These are phyloP conservation scores for Apocheima hispidaria DNA, from an alignment of 2,888 invertebrate species.

Conservation along the genomic window DNA sequence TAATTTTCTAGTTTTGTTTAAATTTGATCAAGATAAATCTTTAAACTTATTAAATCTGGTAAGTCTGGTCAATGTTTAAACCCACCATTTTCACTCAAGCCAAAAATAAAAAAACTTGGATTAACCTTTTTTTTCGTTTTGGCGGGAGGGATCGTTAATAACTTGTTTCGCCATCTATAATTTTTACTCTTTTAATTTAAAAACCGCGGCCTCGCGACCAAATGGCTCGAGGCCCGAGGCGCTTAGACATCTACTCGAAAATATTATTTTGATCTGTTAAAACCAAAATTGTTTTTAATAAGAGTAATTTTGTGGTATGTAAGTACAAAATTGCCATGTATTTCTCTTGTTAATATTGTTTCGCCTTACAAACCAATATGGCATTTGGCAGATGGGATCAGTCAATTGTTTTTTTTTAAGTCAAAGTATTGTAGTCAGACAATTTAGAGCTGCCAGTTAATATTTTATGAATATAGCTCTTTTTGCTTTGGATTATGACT, in stretches of 20 bases:
- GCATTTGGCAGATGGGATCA: constrained; percentile 66
- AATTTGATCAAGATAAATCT: no score
- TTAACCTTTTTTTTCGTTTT: constrained; percentile 28
- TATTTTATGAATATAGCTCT: no score
- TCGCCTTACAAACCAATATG: constrained; percentile 41
- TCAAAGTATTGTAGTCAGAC: constrained; percentile 6
- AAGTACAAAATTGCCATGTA: constrained; percentile 23
- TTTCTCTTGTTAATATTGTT: background rate
- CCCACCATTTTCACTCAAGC: constrained; percentile 2
- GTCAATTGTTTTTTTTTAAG: constrained; percentile 58
- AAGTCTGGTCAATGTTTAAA: no score
- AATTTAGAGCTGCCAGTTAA: background rate
- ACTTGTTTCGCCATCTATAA: constrained; percentile 38
- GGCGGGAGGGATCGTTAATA: constrained; percentile 19
- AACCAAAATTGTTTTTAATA: constrained; percentile 51
- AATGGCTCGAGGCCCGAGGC: constrained; percentile 65
- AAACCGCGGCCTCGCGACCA: constrained; percentile 70
- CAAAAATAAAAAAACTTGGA: constrained; percentile 9
- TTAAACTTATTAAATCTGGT: no score
- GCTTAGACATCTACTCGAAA: constrained; percentile 52
- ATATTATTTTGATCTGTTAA: constrained; percentile 49
- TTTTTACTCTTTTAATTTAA: constrained; percentile 57
- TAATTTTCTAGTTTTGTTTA: no score
- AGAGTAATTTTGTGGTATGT: constrained; percentile 63
- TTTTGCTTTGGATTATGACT: no score